Base-by-base conservation (phyloP, 2,888 invertebrate genomes). In the Eugnorisma glareosa region DNA sequence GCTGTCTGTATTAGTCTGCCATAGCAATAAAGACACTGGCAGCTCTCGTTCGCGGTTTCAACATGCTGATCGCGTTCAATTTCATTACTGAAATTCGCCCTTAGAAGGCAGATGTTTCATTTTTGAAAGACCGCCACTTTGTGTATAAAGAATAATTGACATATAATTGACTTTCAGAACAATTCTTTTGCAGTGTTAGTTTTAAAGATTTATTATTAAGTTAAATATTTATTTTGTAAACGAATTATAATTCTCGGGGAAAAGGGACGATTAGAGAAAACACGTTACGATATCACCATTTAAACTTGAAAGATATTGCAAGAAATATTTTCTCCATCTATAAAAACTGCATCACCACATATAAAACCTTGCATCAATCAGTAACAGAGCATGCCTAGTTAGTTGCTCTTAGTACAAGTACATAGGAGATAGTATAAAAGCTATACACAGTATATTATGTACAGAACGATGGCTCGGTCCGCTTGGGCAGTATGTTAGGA, bases 381-480 rank as follows among this genome's bases (percentile, higher is more conserved):
- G 45, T 79, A 43, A 51, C 35, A 67, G 80, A 79, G 43, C 87
- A 88, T 88, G 89, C 89, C 85, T 85, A 83, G 74, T 89, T 87
- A 87, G 83, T 79, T 75, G 75, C 75, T 80, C 57, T 76, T 73
- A 31, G 48, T 77, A 63, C 40, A 61, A 28, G 57, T 69, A 78
- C 24, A 70, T 40, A 61, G 24, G 15, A 70, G 18, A 73, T 45
- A 69, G 67, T 77, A 88, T 67, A 82, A 73, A 82, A 78, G 81
- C 72, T 68, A 57, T 67, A 81, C 72, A 87, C 66, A 82, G 68
- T 68, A 75, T 67, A 75, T 67, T 89, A 91, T 91, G 91, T 85
- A 91, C 92, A 91, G 91, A 91, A 91, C 91, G 92, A 91, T 91
- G 92, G 57, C 64, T 71, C 67, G 68, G 59, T 78, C 81, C 82